Base-by-base conservation (phyloP, 2,113 vertebrate genomes). In the Chaetodon auriga region DNA sequence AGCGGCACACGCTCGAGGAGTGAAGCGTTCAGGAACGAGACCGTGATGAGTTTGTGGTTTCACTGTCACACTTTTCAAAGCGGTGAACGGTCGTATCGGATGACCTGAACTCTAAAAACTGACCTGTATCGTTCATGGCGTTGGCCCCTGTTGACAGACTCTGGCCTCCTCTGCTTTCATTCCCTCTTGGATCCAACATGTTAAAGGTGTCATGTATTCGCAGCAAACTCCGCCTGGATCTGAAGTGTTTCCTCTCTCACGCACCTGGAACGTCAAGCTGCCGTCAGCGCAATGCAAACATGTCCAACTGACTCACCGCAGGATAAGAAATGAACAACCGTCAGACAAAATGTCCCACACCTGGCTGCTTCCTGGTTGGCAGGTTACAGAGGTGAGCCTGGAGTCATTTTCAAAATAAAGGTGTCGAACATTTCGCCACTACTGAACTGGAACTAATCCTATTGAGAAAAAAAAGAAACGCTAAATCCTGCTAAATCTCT, bases 181-280 rank as follows among this genome's bases (percentile, higher is more conserved):
- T 64, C 54, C 51, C 53, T 69, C 61, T 51, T 18, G 61, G 63
- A 38, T 83, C 81, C 64, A 86, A 16, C 83, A 90, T 87, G 46
- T 69, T 72, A 1, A 48, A 51, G 1, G 18, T 51, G 10, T 81
- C 45, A 49, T 69, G 35, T 23, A 61, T 21, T 23, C 30, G 51
- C 35, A 14, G 19, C 6, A 0, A 21, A 3, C 30, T 5, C n/a
- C n/a, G 2, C 21, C 21, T 64, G 13, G 7, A 58, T 18, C 14
- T 16, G 7, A 45, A 16, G 7, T 45, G 23, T 23, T 7, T 46
- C 35, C 38, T 41, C 23, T 54, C 23, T 7, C 14, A 14, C 53
- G 46, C 60, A 73, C 68, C 81, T 73, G 35, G 18, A 66, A 51
- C 2, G 62, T 11, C 12, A 48, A 57, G n/a, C 3, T 21, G 0